Evolutionary conservation across 2,888 invertebrate genomes (phyloP), one percentile per base, ranked within the genome.

Genomic region (Lumbricus terrestris): DNA sequence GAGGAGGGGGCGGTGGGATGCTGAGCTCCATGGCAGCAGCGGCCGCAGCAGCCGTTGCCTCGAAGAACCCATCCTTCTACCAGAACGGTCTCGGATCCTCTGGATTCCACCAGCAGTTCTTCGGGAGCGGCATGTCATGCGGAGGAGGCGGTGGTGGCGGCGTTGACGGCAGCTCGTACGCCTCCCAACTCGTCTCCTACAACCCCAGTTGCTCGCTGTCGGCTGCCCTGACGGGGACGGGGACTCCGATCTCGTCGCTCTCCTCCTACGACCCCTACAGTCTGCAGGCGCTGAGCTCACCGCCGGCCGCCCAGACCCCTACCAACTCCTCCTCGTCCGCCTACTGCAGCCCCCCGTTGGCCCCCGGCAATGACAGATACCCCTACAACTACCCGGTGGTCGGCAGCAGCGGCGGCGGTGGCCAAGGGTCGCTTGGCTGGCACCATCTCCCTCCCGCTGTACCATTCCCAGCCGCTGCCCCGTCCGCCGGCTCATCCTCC

Each of bases 231-330:
- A 16, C 34, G n/a, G 13, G 29, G 34, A 37, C 85, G 6, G 85
- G 85, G 34, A 15, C 85, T 6, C 85, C 85, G 13, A 34, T 37
- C 35, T 37, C 85, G 34, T 37, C 85, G 85, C 85, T 37, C 20
- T 35, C 34, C 15, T 16, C 35, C 85, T 85, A 85, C 85, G 85
- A 85, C 5, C 37, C 85, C 35, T 85, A 85, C 35, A 37, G 85
- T 85, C 85, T 85, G 23, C 85, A 85, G 85, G 35, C 85, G 37
- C 85, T 85, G 35, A 88, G 88, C 42, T 88, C 88, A 38, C 88
- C 88, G 29, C 47, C 47, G 38, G 88, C 88, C 33, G 88, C 88
- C 23, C 40, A 42, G 42, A 88, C 88, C 5, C 88, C 88, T 1
- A 88, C 88, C 37, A 88, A 47, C 37, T 88, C 35, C 33, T 88